A percentile compares a stretch with the other conserved stretches of the same genome.
These are phyloP conservation scores for Paraplagusia blochii DNA, from an alignment of 2,113 vertebrate genomes.

Conservation along the genomic window DNA sequence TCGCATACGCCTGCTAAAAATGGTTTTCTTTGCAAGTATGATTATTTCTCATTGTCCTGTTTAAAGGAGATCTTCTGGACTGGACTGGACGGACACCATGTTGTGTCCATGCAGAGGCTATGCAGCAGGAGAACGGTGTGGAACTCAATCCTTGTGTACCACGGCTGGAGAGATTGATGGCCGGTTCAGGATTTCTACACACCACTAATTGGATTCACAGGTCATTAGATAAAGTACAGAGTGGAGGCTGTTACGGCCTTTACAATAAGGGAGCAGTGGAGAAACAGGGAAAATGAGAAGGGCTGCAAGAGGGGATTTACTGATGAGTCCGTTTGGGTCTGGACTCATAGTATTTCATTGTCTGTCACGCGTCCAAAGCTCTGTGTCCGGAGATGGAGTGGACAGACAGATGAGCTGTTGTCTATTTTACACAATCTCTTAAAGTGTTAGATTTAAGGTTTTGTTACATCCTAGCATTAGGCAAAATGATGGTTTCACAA, in stretches of 20 bases:
- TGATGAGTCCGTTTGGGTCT: slow-evolving; percentile 66
- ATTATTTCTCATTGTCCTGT: slow-evolving; percentile 9
- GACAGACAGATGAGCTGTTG: not conserved
- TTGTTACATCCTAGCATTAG: no score
- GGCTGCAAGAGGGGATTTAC: slow-evolving; percentile 42
- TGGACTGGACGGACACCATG: not conserved
- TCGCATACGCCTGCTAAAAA: slow-evolving; percentile 38
- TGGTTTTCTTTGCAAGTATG: slow-evolving; percentile 25
- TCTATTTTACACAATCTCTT: no score
- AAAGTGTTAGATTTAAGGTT: no score
- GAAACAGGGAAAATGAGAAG: slow-evolving; percentile 21
- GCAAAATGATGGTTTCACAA: no score
- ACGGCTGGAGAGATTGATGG: slow-evolving; percentile 57
- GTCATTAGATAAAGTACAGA: slow-evolving; percentile 76
- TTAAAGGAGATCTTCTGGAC: not conserved
- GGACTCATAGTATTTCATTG: slow-evolving; percentile 50
- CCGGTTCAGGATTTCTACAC: slow-evolving; percentile 67
- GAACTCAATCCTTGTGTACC: slow-evolving; percentile 42
- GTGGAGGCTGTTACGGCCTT: slow-evolving; percentile 59
- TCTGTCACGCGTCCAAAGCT: slow-evolving; percentile 38
- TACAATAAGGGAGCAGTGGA: slow-evolving; percentile 45
- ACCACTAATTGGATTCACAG: slow-evolving; percentile 75
- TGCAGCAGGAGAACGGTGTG: not conserved
- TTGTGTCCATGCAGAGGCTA: slow-evolving; percentile 1
- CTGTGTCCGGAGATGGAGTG: slow-evolving; percentile 6